These are phyloP conservation scores for Eupelmus urozonus DNA, from an alignment of 2,888 invertebrate genomes.

Conservation along the genomic window DNA sequence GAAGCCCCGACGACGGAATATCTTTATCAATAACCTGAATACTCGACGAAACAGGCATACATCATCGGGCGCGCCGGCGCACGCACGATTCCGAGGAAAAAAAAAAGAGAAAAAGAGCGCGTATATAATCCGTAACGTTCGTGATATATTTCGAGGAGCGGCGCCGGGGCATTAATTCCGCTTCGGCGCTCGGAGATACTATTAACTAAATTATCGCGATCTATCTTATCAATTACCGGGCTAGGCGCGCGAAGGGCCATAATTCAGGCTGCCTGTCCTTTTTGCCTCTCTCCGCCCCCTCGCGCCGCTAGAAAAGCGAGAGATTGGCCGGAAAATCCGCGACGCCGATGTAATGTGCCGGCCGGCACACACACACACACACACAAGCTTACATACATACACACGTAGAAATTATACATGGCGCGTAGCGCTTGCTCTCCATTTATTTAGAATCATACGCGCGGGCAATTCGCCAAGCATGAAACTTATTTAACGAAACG, in stretches of 20 bases:
- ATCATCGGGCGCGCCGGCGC: neutral
- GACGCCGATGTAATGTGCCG: neutral
- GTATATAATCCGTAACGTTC: slow-evolving; percentile 4
- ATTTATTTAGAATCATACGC: slow-evolving; percentile 45
- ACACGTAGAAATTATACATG: slow-evolving; percentile 27
- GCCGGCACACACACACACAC: too few species aligned
- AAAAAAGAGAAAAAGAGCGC: neutral
- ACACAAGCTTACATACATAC: too few species aligned
- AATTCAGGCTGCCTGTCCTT: neutral
- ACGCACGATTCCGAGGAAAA: neutral
- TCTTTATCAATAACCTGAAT: slow-evolving; percentile 22
- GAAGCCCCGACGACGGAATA: slow-evolving; percentile 1
- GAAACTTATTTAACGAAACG: slow-evolving; percentile 40
- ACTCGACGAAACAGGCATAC: neutral
- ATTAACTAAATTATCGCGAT: slow-evolving; percentile 45
- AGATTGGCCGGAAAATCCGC: slow-evolving; percentile 23
- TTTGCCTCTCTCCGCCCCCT: neutral
- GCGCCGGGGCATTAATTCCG: slow-evolving; percentile 6
- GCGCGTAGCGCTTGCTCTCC: slow-evolving; percentile 18
- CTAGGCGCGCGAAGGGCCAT: slow-evolving; percentile 7
- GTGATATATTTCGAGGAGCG: neutral
- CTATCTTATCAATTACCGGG: slow-evolving; percentile 42
- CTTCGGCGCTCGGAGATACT: slow-evolving; percentile 1
- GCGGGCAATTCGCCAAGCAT: slow-evolving; percentile 36
- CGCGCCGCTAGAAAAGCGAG: neutral